Evolutionary conservation across 2,797 vertebrate genomes (phyloP), one percentile per base, ranked within the genome.

Genomic region (Oophaga sylvatica): DNA sequence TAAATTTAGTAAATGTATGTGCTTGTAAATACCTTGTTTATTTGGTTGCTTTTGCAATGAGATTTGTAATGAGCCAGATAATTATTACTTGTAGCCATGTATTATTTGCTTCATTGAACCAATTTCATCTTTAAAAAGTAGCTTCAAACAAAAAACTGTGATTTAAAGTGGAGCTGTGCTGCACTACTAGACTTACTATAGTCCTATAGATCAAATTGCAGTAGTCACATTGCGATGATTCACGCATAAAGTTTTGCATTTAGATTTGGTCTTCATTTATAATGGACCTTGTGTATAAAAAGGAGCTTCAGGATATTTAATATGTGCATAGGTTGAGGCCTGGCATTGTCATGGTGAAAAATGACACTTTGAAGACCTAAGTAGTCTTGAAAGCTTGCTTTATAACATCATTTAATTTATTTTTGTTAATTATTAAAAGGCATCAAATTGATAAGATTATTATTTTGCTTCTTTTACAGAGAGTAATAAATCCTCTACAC

Each of bases 31-130:
- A 19, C 41, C 8, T 62, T 80, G 78, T 62, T 62, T 80, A 41
- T 60, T 62, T 41, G 57, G 5, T 20, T 63, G 59, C 22, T 63
- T 20, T 31, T 62, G 22, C 78, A 63, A 35, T 62, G 78, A 22
- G 29, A 80, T 62, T 12, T 80, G 78, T 62, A 80, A 79, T 12
- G 78, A 80, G 59, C 31, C 19, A 45, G 31, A 80, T 80, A 80
- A 80, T 80, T 20, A 65, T 48, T 20, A 11, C 19, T 22, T 80
- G 79, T 80, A n/a, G n/a, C 63, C 15, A 13, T 60, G 16, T 16
- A 31, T 80, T 80, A 62, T 80, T 80, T 63, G 62, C 31, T 26
- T 80, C 59, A 35, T 80, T 80, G 59, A 41, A 63, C 59, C 59
- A 3, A 45, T 65, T 80, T 31, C 35, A 48, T 48, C 29, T 59